phyloP scores from a whole-genome alignment of 2,797 vertebrate genomes.

The Halcyon leucocephala region DNA sequence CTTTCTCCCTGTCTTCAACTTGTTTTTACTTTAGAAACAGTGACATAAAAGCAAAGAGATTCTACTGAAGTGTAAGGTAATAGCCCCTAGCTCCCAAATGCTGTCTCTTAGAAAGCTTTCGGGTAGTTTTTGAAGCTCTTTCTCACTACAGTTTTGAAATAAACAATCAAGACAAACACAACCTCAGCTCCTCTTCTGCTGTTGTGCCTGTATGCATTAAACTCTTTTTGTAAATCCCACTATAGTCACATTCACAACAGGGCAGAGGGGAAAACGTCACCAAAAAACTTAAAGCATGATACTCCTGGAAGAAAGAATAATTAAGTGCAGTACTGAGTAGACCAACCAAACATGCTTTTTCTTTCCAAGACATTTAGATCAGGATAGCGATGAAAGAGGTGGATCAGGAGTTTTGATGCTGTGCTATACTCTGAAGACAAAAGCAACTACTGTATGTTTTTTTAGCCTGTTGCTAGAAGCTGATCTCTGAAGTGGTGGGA shows the following conservation, averaged over 20 bases:
- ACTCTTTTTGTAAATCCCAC: background rate
- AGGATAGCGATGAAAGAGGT: background rate
- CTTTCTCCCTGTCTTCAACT: background rate
- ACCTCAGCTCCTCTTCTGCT: background rate
- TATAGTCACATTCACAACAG: background rate
- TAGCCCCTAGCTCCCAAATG: background rate
- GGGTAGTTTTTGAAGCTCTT: background rate
- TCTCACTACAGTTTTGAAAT: background rate
- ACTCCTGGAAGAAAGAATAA: background rate
- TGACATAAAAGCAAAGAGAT: background rate
- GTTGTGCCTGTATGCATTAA: background rate
- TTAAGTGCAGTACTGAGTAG: background rate
- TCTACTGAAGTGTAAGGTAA: background rate
- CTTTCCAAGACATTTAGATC: background rate
- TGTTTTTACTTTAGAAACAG: background rate
- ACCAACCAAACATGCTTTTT: background rate
- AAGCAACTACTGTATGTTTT: fast-evolving
- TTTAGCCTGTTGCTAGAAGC: background rate
- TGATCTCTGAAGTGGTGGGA: background rate
- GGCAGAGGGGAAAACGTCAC: background rate
- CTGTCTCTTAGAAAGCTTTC: background rate
- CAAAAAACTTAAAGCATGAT: background rate
- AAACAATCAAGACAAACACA: conserved; percentile 1
- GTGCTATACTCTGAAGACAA: background rate
- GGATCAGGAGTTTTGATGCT: background rate